phyloP scores from a whole-genome alignment of 1,140 invertebrate species.

The Leptopilina boulardi region DNA sequence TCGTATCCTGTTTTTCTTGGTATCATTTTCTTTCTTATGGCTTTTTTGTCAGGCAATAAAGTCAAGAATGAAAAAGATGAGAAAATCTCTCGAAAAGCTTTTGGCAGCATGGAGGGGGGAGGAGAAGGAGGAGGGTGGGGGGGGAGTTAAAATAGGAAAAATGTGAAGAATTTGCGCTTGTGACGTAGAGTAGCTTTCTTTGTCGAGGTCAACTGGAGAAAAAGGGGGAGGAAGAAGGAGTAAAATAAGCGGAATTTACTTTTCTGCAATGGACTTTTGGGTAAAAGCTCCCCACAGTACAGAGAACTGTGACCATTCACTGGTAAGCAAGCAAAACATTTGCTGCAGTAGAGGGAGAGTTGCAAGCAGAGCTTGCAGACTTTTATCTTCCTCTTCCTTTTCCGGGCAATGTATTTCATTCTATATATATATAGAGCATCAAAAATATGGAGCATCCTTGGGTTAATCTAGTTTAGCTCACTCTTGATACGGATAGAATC shows the following conservation, averaged over 20 bases:
- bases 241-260: conserved; percentile 10
- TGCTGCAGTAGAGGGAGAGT: neutral
- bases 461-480: neutral
- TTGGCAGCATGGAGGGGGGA: no score
- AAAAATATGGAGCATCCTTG: neutral
- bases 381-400: conserved; percentile 30
- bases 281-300: neutral
- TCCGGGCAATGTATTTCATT: conserved; percentile 8
- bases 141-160: neutral
- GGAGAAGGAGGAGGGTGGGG: no score
- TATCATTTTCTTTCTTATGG: neutral
- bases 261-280: conserved; percentile 14
- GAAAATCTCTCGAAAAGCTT: neutral
- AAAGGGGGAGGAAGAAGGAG: neutral
- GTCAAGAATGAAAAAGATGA: neutral
- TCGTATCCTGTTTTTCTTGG: no score
- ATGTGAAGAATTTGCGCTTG: conserved; percentile 9
- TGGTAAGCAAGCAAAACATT: conserved; percentile 27
- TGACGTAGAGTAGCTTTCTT: conserved; percentile 4
- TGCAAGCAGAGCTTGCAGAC: neutral
- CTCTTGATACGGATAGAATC: neutral
- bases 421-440: neutral
- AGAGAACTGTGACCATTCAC: neutral
- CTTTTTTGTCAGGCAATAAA: conserved; percentile 4
- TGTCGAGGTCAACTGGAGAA: neutral